Evolutionary conservation across 2,888 invertebrate genomes (phyloP).

Genomic region (Nipponacmea schrenckii): DNA sequence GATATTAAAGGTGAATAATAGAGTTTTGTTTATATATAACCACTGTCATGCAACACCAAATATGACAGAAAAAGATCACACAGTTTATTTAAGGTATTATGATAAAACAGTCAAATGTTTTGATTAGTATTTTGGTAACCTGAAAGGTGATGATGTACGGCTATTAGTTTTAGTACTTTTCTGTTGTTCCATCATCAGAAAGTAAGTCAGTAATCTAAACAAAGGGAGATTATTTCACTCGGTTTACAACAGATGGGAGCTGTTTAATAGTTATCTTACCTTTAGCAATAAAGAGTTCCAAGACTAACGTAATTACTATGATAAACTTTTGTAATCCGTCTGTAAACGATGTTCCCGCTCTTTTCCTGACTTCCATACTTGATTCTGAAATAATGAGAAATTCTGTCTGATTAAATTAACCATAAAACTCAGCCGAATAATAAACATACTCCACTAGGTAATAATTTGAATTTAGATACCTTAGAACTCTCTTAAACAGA

Average conservation of each 20-base stretch:
- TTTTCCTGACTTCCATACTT: not conserved
- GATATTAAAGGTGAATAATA: too few relatives aligned
- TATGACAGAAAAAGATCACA: not conserved
- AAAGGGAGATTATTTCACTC: not conserved
- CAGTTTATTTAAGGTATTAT: not conserved
- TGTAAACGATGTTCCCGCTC: not conserved
- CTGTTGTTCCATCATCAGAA: conserved; percentile 5
- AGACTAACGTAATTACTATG: not conserved
- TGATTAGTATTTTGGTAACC: not conserved
- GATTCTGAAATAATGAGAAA: conserved; percentile 8
- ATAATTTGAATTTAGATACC: too few relatives aligned
- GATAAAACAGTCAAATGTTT: not conserved
- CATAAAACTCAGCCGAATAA: too few relatives aligned
- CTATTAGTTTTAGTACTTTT: conserved; percentile 7
- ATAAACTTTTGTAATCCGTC: not conserved
- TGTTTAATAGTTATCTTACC: conserved; percentile 1
- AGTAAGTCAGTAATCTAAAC: not conserved
- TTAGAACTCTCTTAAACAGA: not conserved
- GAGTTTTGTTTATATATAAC: not conserved
- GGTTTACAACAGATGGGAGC: not conserved
- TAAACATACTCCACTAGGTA: too few relatives aligned
- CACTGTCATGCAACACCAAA: not conserved
- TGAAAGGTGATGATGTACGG: not conserved
- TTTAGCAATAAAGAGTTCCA: not conserved
- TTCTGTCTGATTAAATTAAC: not conserved